Conservation (phyloP, 2,888 invertebrate genomes). For the Ectemnius lituratus region DNA sequence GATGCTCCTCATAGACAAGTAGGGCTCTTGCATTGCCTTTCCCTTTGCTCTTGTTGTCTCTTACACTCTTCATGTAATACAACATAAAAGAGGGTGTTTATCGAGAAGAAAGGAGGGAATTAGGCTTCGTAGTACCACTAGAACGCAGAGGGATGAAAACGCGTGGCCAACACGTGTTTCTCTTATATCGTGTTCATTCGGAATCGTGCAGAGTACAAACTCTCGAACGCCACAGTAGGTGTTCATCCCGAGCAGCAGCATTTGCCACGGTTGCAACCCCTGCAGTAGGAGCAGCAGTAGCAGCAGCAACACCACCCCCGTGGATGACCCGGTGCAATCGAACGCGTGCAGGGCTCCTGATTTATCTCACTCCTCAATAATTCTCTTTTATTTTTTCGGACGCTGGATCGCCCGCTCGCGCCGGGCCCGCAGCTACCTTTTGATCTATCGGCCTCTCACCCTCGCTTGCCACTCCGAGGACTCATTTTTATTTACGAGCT, state of each 20-base stretch:
- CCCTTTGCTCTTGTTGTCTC: too few species aligned
- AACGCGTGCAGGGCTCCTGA: constrained; percentile 55
- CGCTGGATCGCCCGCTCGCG: constrained; percentile 16
- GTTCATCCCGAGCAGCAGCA: constrained; percentile 16
- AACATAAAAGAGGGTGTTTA: neutral
- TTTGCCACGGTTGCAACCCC: neutral
- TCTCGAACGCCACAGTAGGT: constrained; percentile 44
- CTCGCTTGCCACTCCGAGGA: constrained; percentile 50
- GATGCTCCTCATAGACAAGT: too few species aligned
- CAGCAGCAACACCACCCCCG: constrained; percentile 17
- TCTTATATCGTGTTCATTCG: constrained; percentile 73
- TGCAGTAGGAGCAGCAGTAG: neutral
- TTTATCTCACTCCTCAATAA: constrained; percentile 71
- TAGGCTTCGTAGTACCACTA: too few species aligned
- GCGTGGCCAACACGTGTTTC: constrained; percentile 75
- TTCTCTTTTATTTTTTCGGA: constrained; percentile 67
- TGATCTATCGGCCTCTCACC: constrained; percentile 59
- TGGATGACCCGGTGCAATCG: constrained; percentile 6
- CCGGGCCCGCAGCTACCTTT: constrained; percentile 52
- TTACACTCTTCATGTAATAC: neutral
- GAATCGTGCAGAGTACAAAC: constrained; percentile 57
- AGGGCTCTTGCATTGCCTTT: too few species aligned
- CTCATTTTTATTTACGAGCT: constrained; percentile 71
- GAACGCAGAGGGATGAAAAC: constrained; percentile 46
- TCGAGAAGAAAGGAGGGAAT: neutral